Percentiles rank a stretch among this genome's conserved stretches.
Conservation (phyloP, 1,140 invertebrate genomes). For the Leptinotarsa texana region DNA sequence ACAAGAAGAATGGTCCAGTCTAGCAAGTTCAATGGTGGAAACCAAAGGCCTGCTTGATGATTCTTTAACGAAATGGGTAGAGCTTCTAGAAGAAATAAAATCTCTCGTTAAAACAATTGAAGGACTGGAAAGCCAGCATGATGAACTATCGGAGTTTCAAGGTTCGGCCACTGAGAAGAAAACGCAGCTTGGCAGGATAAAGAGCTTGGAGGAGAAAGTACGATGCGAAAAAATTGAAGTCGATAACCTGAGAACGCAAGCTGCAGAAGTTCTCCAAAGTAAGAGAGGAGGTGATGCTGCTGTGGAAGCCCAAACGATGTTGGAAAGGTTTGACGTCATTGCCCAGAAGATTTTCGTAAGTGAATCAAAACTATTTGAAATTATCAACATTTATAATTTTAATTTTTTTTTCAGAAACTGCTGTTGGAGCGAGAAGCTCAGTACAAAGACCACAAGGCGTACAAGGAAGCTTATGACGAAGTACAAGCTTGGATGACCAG, state of each 20-base stretch:
- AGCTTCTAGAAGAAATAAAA: conserved; percentile 85
- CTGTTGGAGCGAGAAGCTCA: conserved; percentile 80
- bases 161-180: conserved; percentile 83
- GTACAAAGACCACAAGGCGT: conserved; percentile 83
- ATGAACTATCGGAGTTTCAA: conserved; percentile 76
- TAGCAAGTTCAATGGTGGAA: conserved; percentile 87
- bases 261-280: conserved; percentile 83
- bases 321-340: conserved; percentile 78
- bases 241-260: conserved; percentile 83
- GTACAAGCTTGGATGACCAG: conserved; percentile 81
- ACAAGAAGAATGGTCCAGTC: conserved; percentile 87
- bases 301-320: conserved; percentile 80
- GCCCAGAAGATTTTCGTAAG: conserved; percentile 69
- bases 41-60: conserved; percentile 87
- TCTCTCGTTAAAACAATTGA: conserved; percentile 81
- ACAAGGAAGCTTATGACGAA: conserved; percentile 89
- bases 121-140: conserved; percentile 72
- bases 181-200: conserved; percentile 81
- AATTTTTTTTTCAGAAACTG: conserved; percentile 62
- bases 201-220: conserved; percentile 85
- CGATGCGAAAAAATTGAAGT: conserved; percentile 91
- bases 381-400: conserved; percentile 23
- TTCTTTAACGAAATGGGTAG: conserved; percentile 86
- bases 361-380: conserved; percentile 18
- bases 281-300: conserved; percentile 82